Base-by-base conservation (phyloP, 2,797 vertebrate genomes). In the Malurus splendens region DNA sequence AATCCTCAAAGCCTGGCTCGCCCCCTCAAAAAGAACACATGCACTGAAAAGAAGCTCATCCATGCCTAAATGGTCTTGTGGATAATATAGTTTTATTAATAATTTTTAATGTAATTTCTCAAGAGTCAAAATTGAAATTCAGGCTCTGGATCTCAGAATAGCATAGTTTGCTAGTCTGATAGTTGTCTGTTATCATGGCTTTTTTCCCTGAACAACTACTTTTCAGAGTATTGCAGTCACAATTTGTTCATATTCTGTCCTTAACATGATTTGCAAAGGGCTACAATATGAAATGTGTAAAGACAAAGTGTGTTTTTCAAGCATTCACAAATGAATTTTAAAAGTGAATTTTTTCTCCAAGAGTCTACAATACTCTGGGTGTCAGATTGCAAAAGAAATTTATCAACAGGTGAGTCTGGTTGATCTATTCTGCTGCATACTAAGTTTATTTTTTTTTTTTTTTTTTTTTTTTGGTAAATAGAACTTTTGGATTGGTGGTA, bases 1-100 rank as follows among this genome's bases (percentile, higher is more conserved):
- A 38, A 0, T 3, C 15, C 72, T 65, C 2, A 0, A 66, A 70
- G 9, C 36, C 24, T 9, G 12, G 4, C 7, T 2, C 3, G 4
- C 8, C 5, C 8, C 2, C 6, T 6, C 9, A 32, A 33, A 14
- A 20, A 36, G 9, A 28, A 10, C 32, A 2, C 6, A 8, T 48
- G 5, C 17, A 3, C 4, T 47, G 36, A 68, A 77, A 86, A 67
- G 14, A 18, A 68, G 10, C 12, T 78, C 16, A 84, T 47, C 36
- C 27, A 8, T 38, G 8, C 6, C 33, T 64, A 65, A 38, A 17
- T 56, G 12, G 48, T 90, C 33, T 8, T 12, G 2, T 56, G 12
- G 18, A 70, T 72, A 72, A 18, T 33, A 57, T 2, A 48, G 36
- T 2, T 8, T 25, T 32, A 33, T n/a, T 48, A 71, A 51, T 77